Evolutionary conservation across 2,113 vertebrate species (phyloP).

Genomic region (Dendropsophus ebraccatus): DNA sequence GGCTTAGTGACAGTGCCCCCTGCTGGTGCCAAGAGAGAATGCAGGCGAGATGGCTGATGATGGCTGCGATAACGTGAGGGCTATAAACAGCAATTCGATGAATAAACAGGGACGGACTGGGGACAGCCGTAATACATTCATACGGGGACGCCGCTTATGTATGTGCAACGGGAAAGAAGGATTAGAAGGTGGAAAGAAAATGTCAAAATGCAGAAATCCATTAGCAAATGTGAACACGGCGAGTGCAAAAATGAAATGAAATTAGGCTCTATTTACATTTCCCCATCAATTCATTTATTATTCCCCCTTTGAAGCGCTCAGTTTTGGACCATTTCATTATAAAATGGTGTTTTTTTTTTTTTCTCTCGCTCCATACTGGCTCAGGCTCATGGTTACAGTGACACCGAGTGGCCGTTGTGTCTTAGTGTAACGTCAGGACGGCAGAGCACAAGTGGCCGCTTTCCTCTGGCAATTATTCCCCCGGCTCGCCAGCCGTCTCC

Average conservation of each 20-base stretch:
- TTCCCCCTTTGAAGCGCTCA: slow-evolving; percentile 49
- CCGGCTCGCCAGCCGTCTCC: neutral
- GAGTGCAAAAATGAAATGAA: slow-evolving; percentile 51
- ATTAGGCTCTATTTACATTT: slow-evolving; percentile 56
- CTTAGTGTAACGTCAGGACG: neutral
- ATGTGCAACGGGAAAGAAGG: slow-evolving; percentile 12
- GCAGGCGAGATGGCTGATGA: neutral
- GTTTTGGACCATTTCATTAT: slow-evolving; percentile 45
- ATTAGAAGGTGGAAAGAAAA: slow-evolving; percentile 37
- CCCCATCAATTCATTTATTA: slow-evolving; percentile 55
- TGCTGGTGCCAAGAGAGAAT: slow-evolving; percentile 61
- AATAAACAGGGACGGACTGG: slow-evolving; percentile 10
- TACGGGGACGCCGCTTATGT: neutral
- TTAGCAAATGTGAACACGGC: slow-evolving; percentile 43
- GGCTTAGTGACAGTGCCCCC: slow-evolving; percentile 69
- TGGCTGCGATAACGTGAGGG: slow-evolving; percentile 1
- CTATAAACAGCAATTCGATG: slow-evolving; percentile 24
- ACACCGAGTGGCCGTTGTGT: slow-evolving; percentile 35
- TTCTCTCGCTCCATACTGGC: too few species aligned
- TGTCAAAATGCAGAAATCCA: slow-evolving; percentile 54
- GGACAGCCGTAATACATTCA: neutral
- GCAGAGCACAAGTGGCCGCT: neutral
- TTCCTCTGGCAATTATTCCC: neutral
- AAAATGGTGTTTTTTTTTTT: slow-evolving; percentile 8
- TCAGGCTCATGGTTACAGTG: slow-evolving; percentile 41